These are phyloP conservation scores for Cryptocheilus praepositus DNA, from an alignment of 2,888 invertebrate genomes.

Conservation along the genomic window DNA sequence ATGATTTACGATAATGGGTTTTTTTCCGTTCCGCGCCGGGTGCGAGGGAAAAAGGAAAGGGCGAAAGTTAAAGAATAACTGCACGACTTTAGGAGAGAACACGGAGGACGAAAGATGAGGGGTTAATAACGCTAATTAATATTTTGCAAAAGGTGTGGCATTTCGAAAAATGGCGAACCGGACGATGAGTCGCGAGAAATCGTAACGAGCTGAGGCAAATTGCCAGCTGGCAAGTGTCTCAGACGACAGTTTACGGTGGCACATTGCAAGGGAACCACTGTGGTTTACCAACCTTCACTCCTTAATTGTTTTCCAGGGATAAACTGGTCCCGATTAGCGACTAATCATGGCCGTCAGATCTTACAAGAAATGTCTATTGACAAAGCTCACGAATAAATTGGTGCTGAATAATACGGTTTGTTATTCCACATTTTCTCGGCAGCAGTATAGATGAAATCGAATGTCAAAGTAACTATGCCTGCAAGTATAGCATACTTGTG, in stretches of 20 bases:
- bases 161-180: slow-evolving; percentile 47
- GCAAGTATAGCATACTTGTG: too few species aligned
- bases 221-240: slow-evolving; percentile 70
- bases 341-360: too few species aligned
- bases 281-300: slow-evolving; percentile 19
- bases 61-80: slow-evolving; percentile 32
- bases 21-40: slow-evolving; percentile 54
- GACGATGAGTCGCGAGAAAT: slow-evolving; percentile 31
- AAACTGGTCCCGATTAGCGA: too few species aligned
- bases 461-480: too few species aligned
- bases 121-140: slow-evolving; percentile 81
- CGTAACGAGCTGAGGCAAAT: slow-evolving; percentile 62
- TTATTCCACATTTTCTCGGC: too few species aligned
- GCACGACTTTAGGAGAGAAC: slow-evolving; percentile 27
- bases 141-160: slow-evolving; percentile 77
- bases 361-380: too few species aligned
- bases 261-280: slow-evolving; percentile 19
- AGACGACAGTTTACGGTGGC: slow-evolving; percentile 27
- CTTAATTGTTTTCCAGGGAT: slow-evolving; percentile 15
- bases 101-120: slow-evolving; percentile 69
- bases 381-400: too few species aligned
- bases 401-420: too few species aligned
- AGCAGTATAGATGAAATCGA: too few species aligned
- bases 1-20: slow-evolving; percentile 80
- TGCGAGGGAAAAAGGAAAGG: slow-evolving; percentile 32